Base-by-base conservation (phyloP, 2,113 vertebrate species). In the Psettodes erumei region DNA sequence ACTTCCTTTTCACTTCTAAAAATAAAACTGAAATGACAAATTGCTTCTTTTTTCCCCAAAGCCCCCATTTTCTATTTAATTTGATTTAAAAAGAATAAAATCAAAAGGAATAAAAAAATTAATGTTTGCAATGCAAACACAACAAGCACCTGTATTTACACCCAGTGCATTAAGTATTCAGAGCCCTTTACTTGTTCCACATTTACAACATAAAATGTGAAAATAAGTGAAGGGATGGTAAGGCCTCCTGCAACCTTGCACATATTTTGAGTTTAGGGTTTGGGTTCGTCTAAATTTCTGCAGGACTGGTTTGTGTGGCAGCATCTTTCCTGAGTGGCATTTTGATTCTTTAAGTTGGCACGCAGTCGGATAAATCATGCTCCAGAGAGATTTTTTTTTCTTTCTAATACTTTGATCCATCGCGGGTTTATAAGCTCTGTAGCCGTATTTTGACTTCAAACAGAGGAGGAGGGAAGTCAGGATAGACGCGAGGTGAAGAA, bases 371-470 rank as follows among this genome's bases (percentile, higher is more conserved):
- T 15, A 79, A 63, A 53, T 75, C 71, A 64, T 47, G 37, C 50
- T 70, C 71, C 48, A 56, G 42, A 65, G 62, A 74, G 37, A 47
- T 15, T 59, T 70, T 61, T 54, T 19, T 28, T 62, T 60, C 59
- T 47, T 47, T 30, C 32, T 56, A 79, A 80, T 80, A 65, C 72
- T 77, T 83, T 80, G 80, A 80, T 83, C 80, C 68, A 61, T 48
- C 51, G 28, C 58, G 58, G 61, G 23, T 73, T 77, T 86, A 70
- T 70, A 75, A 82, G 72, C 67, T 77, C 71, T 73, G 55, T 73
- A 30, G 71, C 48, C 40, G 65, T 66, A 72, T 69, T 86, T 74
- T 72, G 68, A 80, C 84, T 80, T 83, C 76, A 76, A 79, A 78
- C 55, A 76, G 66, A 53, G 68, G 61, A 64, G 67, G 30, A 72